A percentile compares a stretch with the other conserved stretches of the same genome.
Conservation (phyloP, 35 echinoderm and acorn worm genomes). For the Heliocidaris erythrogramma region DNA sequence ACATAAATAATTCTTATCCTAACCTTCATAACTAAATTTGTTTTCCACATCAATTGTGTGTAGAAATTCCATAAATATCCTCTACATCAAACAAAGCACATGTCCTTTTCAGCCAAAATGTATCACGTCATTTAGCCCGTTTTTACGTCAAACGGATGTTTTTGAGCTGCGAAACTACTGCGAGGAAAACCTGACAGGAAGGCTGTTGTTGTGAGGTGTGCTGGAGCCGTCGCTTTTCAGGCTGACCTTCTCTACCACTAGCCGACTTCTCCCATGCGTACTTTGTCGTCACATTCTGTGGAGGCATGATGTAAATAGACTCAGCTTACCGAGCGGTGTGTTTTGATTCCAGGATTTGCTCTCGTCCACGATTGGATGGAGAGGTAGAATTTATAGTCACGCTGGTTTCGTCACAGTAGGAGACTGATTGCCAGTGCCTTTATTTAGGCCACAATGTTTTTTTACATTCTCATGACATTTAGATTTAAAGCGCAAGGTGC, state of each 20-base stretch:
- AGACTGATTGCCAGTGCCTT: not conserved
- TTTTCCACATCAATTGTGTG: not conserved
- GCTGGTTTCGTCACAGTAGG: slow-evolving; percentile 14
- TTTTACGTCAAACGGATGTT: slow-evolving; percentile 11
- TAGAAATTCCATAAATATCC: not conserved
- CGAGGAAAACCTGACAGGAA: not conserved
- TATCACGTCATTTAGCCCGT: not conserved
- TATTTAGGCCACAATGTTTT: slow-evolving; percentile 1
- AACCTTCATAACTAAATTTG: not conserved
- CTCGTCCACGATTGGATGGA: not conserved
- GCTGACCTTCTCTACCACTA: not conserved
- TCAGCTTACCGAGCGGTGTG: not conserved
- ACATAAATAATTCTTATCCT: not conserved
- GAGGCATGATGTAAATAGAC: slow-evolving; percentile 2
- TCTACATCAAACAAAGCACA: not conserved
- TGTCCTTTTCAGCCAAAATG: not conserved
- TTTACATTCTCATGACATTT: not conserved
- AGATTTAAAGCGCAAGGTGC: not conserved
- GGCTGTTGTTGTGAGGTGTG: not conserved
- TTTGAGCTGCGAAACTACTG: not conserved
- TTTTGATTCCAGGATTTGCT: not conserved
- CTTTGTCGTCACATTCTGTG: slow-evolving; percentile 9
- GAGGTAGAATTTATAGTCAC: not conserved
- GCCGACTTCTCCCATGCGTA: not conserved
- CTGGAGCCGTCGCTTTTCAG: not conserved